phyloP scores from a whole-genome alignment of 2,113 vertebrate genomes.

The Xiphias gladius region DNA sequence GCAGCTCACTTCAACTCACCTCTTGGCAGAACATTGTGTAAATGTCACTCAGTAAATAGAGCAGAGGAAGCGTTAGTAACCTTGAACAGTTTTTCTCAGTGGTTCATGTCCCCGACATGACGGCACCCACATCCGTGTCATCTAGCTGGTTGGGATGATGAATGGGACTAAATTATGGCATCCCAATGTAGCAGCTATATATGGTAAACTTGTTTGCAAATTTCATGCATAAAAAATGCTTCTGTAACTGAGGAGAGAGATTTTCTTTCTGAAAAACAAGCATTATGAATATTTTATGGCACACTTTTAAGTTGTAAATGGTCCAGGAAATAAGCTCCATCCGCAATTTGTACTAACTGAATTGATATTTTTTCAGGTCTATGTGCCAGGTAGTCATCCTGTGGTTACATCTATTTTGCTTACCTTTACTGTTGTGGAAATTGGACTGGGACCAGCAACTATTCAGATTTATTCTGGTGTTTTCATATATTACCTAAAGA shows the following conservation, averaged over 20 bases:
- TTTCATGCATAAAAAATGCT: constrained; percentile 70
- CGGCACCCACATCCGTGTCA: constrained; percentile 42
- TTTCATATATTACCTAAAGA: constrained; percentile 33
- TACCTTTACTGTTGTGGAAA: constrained; percentile 59
- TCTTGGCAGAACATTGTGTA: constrained; percentile 62
- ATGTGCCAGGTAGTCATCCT: constrained; percentile 65
- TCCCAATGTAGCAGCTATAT: constrained; percentile 52
- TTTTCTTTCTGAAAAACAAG: constrained; percentile 65
- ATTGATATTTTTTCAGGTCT: constrained; percentile 59
- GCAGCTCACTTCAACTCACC: constrained; percentile 61
- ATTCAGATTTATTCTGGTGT: constrained; percentile 48
- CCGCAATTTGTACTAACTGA: constrained; percentile 63
- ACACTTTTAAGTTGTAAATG: constrained; percentile 71
- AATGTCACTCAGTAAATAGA: constrained; percentile 69
- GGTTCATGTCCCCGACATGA: not conserved
- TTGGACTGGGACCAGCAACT: constrained; percentile 28
- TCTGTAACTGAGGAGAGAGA: constrained; percentile 68
- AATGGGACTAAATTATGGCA: constrained; percentile 66
- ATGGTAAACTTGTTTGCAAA: constrained; percentile 61
- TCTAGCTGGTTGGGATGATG: constrained; percentile 63
- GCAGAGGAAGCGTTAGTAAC: constrained; percentile 47
- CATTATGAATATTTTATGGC: constrained; percentile 79
- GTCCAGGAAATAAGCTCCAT: constrained; percentile 68
- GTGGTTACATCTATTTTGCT: constrained; percentile 61
- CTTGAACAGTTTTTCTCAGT: constrained; percentile 39